These are phyloP conservation scores for Pandemis cinnamomeana DNA, from an alignment of 2,888 invertebrate genomes.

Conservation along the genomic window DNA sequence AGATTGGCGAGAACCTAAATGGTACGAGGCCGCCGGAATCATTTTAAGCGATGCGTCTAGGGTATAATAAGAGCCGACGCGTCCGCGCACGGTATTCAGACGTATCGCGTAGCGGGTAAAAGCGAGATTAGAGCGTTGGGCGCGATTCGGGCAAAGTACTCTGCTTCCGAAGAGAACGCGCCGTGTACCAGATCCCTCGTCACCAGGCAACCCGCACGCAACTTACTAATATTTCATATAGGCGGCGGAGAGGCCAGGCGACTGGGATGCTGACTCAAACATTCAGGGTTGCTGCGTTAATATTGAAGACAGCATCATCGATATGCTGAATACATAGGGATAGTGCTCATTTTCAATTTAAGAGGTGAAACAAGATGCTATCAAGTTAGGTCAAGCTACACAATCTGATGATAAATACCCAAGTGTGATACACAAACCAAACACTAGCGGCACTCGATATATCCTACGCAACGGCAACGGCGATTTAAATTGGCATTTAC, in stretches of 20 bases:
- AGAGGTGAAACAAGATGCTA: not conserved
- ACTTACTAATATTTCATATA: constrained; percentile 64
- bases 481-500: not conserved
- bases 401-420: not conserved
- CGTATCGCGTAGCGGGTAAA: constrained; percentile 56
- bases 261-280: constrained; percentile 16
- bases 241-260: constrained; percentile 27
- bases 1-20: constrained; percentile 60
- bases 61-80: constrained; percentile 72
- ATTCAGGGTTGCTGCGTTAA: constrained; percentile 5
- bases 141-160: constrained; percentile 66
- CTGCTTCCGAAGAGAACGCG: constrained; percentile 80
- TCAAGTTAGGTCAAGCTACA: not conserved
- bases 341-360: constrained; percentile 1
- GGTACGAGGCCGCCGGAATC: constrained; percentile 78
- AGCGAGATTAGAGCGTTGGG: constrained; percentile 57
- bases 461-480: not conserved
- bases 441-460: not conserved
- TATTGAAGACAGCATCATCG: constrained; percentile 5
- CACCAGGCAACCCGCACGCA: constrained; percentile 69
- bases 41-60: constrained; percentile 76
- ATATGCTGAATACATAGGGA: not conserved
- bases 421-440: not conserved
- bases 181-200: constrained; percentile 77
- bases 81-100: constrained; percentile 60